Evolutionary conservation across 2,113 vertebrate genomes (phyloP), one percentile per base, ranked within the genome.

Genomic region (Acinonyx jubatus): DNA sequence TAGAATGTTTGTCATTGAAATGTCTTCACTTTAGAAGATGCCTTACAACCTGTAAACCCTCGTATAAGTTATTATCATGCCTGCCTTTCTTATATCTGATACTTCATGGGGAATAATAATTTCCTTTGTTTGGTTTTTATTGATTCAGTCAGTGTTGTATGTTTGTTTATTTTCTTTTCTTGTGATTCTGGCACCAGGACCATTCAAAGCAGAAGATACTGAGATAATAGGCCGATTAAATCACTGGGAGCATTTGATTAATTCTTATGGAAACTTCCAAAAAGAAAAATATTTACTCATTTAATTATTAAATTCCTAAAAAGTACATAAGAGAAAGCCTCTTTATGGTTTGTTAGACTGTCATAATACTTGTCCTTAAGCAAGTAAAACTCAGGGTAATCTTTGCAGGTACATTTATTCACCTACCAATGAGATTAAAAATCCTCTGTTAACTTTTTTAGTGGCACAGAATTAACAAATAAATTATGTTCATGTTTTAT

Each of bases 51-150:
- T 87, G 2, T 1, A n/a, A 31, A 86, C 23, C 79, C 92, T 79
- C 15, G 86, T 65, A 36, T 16, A 92, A 89, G 52, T 84, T 97
- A 29, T 55, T 48, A 93, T 68, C 18, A 11, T 48, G 19, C 8
- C 5, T 92, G 29, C 31, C 33, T 80, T 84, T 89, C 41, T 83
- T 91, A 79, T 91, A 82, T 78, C 27, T 95, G 31, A 74, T 81
- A 81, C 41, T 94, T 94, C 41, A n/a, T 12, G 4, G 15, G 38
- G 12, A 97, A 96, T 55, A 93, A 27, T 52, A 71, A 91, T 95
- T 90, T 96, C 52, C 61, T 94, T n/a, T 66, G 21, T 52, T 45
- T 66, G n/a, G 7, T 90, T 92, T 97, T 89, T 90, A 83, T 66
- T 61, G 73, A 97, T 74, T 95, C 29, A 95, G 8, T 48, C 3